Base-by-base conservation (phyloP, 2,888 invertebrate genomes). In the Pammene fasciana region DNA sequence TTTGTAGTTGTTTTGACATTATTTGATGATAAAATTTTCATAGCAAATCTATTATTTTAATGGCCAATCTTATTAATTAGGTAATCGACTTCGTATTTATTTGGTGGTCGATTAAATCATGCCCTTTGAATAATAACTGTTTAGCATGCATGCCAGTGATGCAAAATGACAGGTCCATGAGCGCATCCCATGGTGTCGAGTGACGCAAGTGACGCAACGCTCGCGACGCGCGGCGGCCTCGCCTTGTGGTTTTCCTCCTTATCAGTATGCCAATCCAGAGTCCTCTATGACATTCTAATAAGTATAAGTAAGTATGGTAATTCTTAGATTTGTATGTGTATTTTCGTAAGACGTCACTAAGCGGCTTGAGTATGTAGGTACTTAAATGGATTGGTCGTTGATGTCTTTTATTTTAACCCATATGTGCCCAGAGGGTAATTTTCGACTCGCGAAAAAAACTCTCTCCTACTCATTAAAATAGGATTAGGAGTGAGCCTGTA, bases 201-300 rank as follows among this genome's bases (percentile, higher is more conserved):
- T 54, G 54, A 2, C n/a, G n/a, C n/a, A n/a, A n/a, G n/a, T 54
- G 62, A 56, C 62, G 68, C 67, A 46, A 52, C 64, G 50, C 11
- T 48, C 10, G 9, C 26, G 50, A n/a, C 64, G 18, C 61, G 36
- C 26, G 4, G 26, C 26, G 52, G 38, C 67, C 67, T 60, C 55
- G 46, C 64, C 64, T 64, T 65, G 57, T 57, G 64, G 57, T 68
- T 68, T 68, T 65, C 68, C 68, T 68, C 18, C 64, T 68, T 43
- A 46, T 68, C 64, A 65, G 57, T 65, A 68, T 68, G 43, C 68
- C 45, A 48, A 36, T 11, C 18, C 18, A 48, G n/a, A 41, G 11
- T 26, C 13, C 34, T 45, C 38, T 56, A 61, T 38, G 16, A 45
- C 46, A 36, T n/a, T 54, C 54, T 65, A 56, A 61, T 60, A 13